Evolutionary conservation across 1,140 invertebrate species (phyloP).

Genomic region (Neoseiulus cucumeris): DNA sequence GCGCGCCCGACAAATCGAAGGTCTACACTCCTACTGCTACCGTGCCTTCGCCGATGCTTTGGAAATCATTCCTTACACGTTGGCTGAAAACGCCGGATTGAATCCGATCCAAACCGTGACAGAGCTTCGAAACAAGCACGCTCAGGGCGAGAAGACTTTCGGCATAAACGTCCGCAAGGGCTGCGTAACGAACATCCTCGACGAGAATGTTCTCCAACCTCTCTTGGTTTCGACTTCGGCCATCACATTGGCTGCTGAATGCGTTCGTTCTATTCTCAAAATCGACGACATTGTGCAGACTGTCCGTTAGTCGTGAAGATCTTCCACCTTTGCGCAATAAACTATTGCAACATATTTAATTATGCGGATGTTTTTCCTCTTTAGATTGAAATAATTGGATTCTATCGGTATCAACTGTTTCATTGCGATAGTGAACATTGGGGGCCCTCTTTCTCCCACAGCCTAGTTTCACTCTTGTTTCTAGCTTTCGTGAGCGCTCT

Average conservation of each 20-base stretch:
- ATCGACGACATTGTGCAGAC: slow-evolving; percentile 80
- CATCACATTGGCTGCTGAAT: slow-evolving; percentile 84
- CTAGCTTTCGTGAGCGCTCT: no score
- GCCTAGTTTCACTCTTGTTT: no score
- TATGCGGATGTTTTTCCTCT: no score
- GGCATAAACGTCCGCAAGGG: slow-evolving; percentile 95
- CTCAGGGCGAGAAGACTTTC: slow-evolving; percentile 51
- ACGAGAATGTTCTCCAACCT: slow-evolving; percentile 94
- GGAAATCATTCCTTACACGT: slow-evolving; percentile 87
- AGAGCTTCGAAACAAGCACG: slow-evolving; percentile 82
- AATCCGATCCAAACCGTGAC: slow-evolving; percentile 94
- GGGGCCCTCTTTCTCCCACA: no score
- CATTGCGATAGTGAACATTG: no score
- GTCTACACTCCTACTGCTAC: slow-evolving; percentile 78
- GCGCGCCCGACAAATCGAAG: slow-evolving; percentile 57
- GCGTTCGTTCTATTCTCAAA: slow-evolving; percentile 90
- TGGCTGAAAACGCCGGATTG: slow-evolving; percentile 98
- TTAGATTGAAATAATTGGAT: no score
- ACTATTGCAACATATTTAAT: no score
- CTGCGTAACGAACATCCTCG: slow-evolving; percentile 80
- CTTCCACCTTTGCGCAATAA: no score
- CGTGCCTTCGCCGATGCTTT: slow-evolving; percentile 85
- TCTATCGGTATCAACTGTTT: no score
- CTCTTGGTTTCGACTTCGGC: slow-evolving; percentile 82
- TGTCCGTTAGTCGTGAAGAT: slow-evolving; percentile 13